Base-by-base conservation (phyloP, 2,797 vertebrate species). In the Sebastes wilsoni region DNA sequence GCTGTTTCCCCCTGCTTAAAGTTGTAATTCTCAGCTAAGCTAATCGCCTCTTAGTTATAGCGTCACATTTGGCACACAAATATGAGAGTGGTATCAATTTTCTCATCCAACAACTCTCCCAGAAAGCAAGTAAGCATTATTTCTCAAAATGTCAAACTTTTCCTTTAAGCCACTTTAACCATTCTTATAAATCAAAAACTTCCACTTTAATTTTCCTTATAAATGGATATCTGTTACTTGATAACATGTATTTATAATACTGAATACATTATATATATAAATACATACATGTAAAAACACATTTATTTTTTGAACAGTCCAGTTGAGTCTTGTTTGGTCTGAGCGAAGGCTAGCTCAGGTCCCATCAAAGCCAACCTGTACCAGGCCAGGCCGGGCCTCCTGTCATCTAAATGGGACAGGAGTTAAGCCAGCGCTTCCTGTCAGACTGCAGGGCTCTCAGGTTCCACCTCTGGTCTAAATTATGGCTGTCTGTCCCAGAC, bases 381-480 rank as follows among this genome's bases (percentile, higher is more conserved):
- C 79, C 79, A 76, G 75, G 79, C 82, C 84, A 46, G 84, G 58
- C 79, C 36, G 56, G 83, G 78, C 91, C 88, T 78, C 87, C 87
- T 94, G 93, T 93, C 91, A 91, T 84, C 85, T 75, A 74, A 90
- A 91, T 54, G 83, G 87, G 89, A 86, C 89, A 88, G 88, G 92
- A 95, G 91, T 88, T 93, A 94, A 93, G 88, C 91, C 93, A 94
- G 92, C 52, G 87, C 93, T 95, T 95, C 95, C 94, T 95, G 93
- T 94, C 88, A 87, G 90, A 92, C 93, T 86, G 83, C 79, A 49
- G 90, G 84, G 78, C 82, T 93, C 94, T 94, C 89, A 89, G 91
- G 93, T 94, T 95, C 91, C 93, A 92, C 89, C 91, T 91, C 93
- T 93, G 94, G 90, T 94, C 91, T 94, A 91, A 94, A 94, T 95